Base-by-base conservation (phyloP, 1,140 invertebrate species). In the Drosophila bipectinata region DNA sequence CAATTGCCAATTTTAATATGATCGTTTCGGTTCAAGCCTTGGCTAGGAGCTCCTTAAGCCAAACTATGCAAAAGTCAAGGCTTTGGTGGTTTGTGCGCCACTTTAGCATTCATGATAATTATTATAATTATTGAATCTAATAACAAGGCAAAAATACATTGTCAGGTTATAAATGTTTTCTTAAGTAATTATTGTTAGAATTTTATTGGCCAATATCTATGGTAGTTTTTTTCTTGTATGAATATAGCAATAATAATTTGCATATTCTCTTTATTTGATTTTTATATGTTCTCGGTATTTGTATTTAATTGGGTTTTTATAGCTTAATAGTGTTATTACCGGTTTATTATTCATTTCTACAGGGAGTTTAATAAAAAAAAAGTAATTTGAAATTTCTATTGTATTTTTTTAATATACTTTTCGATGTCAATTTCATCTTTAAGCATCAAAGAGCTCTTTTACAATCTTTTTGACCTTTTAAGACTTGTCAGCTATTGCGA, bases 1-100 rank as follows among this genome's bases (percentile, higher is more conserved):
- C 78, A 81, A 72, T 85, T 67, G 81, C 67, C 55, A 61, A 76
- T 76, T 61, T 68, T 49, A 60, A 47, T 48, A 49, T 37, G 60
- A 54, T 53, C 69, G 54, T 52, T 72, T 15, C 47, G 68, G 54
- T 44, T 72, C 54, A 59, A 57, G 61, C 37, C 49, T 15, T 7
- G 37, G 14, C 41, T 44, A 44, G n/a, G 18, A 44, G 59, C 63
- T 69, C 44, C n/a, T 71, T 67, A 56, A 57, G 53, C 53, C 44
- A 60, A 71, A 64, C 72, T 45, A 45, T 44, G 61, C 69, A 79
- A 75, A 72, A 77, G 57, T 78, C 68, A 85, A 85, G 81, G 78
- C 24, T 28, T 52, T 52, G 34, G 63, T 67, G 39, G 32, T 59
- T 4, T 2, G n/a, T 32, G 18, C 18, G n/a, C n/a, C 4, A 2